Conservation (phyloP, 2,797 vertebrate genomes). For the Perdix hodgsoniae region DNA sequence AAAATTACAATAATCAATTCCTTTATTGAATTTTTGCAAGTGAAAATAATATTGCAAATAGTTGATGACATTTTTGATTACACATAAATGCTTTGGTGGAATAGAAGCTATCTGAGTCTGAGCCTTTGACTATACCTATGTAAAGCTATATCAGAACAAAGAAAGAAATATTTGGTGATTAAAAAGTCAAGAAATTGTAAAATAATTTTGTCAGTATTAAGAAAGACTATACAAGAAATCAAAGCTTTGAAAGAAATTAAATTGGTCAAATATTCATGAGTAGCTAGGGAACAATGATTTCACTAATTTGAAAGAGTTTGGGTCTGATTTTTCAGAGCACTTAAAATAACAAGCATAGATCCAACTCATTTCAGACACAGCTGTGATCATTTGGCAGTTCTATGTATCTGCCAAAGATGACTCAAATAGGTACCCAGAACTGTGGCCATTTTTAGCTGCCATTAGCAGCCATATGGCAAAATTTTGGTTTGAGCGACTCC, state of each 20-base stretch:
- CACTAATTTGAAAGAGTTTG: constrained; percentile 12
- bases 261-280: background rate
- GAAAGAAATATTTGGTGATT: background rate
- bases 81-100: background rate
- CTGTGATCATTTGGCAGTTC: constrained; percentile 66
- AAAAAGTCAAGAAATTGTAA: background rate
- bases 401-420: constrained; percentile 61
- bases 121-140: background rate
- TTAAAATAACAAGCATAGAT: constrained; percentile 58
- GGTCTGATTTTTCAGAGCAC: constrained; percentile 14
- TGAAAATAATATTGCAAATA: background rate
- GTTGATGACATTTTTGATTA: background rate
- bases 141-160: background rate
- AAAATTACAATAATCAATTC: constrained; percentile 20
- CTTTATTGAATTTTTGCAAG: background rate
- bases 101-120: background rate
- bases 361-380: constrained; percentile 61
- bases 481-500: constrained; percentile 40
- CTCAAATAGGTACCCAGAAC: constrained; percentile 64
- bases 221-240: background rate
- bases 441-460: constrained; percentile 64
- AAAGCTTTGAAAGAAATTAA: background rate
- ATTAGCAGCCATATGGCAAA: constrained; percentile 64
- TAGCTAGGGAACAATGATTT: background rate
- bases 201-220: background rate